Percentiles rank a stretch among this genome's conserved stretches.
Evolutionary conservation across 2,113 vertebrate species (phyloP).

Genomic region (Tetrax tetrax): DNA sequence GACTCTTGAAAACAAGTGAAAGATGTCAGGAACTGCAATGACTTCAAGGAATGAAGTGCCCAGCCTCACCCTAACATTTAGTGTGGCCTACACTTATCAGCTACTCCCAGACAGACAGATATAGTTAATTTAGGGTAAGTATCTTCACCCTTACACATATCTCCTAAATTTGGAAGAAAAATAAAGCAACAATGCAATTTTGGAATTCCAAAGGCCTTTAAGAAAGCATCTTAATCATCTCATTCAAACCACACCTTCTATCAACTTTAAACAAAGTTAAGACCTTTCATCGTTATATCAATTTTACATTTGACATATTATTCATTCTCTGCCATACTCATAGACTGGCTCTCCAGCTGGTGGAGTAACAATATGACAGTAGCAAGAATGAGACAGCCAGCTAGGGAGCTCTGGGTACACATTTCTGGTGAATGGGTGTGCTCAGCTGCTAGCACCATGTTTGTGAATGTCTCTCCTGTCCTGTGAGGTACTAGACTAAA

Average conservation of each 20-base stretch:
- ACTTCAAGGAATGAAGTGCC: not conserved
- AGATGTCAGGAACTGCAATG: not conserved
- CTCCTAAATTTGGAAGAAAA: not conserved
- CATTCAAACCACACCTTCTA: not conserved
- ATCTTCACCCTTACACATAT: not conserved
- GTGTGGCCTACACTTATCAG: not conserved
- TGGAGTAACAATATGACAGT: not conserved
- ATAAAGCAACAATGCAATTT: not conserved
- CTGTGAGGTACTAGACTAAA: not conserved
- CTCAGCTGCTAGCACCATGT: not conserved
- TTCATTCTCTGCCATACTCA: not conserved
- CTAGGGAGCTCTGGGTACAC: accelerated
- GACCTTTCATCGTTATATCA: not conserved
- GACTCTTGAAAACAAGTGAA: not conserved
- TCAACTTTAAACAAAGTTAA: not conserved
- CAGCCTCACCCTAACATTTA: not conserved
- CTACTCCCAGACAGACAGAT: not conserved
- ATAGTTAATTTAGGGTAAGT: not conserved
- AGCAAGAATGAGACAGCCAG: not conserved
- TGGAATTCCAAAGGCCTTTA: not conserved
- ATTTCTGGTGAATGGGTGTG: not conserved
- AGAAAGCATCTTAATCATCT: not conserved
- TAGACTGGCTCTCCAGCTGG: not conserved
- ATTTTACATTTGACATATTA: not conserved
- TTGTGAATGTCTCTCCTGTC: not conserved